Base-by-base conservation (phyloP, 2,113 vertebrate genomes). In the Tetrax tetrax region DNA sequence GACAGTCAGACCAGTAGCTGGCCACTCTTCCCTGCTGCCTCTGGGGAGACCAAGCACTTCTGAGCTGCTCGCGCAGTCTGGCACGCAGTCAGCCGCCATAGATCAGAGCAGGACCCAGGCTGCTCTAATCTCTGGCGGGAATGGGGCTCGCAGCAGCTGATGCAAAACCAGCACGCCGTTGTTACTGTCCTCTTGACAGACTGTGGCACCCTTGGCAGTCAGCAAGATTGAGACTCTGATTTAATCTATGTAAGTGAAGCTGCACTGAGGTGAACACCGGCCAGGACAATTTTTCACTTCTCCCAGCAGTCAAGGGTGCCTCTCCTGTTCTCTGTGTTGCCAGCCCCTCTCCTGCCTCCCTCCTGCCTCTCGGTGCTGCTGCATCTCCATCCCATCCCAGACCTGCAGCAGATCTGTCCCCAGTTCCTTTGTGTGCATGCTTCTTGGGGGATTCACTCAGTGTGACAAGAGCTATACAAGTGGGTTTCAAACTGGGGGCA, bases 241-340 rank as follows among this genome's bases (percentile, higher is more conserved):
- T 90, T 66, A 95, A 93, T 88, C 80, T 57, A 33, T 87, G 83
- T 83, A 81, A 96, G 82, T 93, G 89, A 90, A 84, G 43, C 48
- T 95, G 65, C 2, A 2, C 33, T 47, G 68, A 78, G 57, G 25
- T 13, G 38, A 93, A 90, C 48, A 15, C 9, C 8, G 1, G 27
- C 35, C 60, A 90, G 60, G 35, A 47, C 53, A 72, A 75, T 79
- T 93, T 89, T 78, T 87, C 83, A 93, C 38, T 89, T 78, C 80
- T 83, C 22, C 31, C 1, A 0, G 48, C 69, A 89, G 48, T 24
- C 43, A 81, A 78, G 29, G 72, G 24, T 48, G 89, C 38, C 29
- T 16, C 68, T 86, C 38, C 45, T 16, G 10, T 45, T 70, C 28
- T 33, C 24, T 19, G 4, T 50, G 24, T 35, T 22, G 22, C 57